Conservation (phyloP, 2,888 invertebrate genomes). For the Drosophila borborema region DNA sequence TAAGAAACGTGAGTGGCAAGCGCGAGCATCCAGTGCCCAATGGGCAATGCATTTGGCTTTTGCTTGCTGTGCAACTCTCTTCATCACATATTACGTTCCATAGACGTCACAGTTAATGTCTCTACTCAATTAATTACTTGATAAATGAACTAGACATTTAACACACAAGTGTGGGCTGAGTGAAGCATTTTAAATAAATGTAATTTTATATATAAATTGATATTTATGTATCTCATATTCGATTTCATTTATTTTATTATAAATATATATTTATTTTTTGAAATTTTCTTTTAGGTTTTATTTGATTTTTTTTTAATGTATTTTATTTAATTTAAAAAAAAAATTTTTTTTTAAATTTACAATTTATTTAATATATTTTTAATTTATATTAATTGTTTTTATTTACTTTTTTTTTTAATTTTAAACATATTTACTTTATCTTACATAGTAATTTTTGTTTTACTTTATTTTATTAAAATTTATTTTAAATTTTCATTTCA, state of each 20-base stretch:
- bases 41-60: neutral
- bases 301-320: too few species aligned
- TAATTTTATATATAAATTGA: conserved; percentile 32
- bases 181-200: neutral
- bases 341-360: neutral
- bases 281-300: too few species aligned
- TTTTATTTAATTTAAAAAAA: too few species aligned
- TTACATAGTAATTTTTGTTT: neutral
- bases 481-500: too few species aligned
- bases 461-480: too few species aligned
- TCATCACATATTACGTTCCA: neutral
- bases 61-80: neutral
- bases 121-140: conserved; percentile 11
- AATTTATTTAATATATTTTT: too few species aligned
- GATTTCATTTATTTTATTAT: conserved; percentile 51
- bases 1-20: conserved; percentile 23
- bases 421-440: too few species aligned
- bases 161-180: too few species aligned
- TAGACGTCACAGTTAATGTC: neutral
- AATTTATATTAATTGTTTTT: too few species aligned
- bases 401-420: too few species aligned
- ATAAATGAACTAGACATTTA: conserved; percentile 3
- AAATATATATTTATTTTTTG: neutral
- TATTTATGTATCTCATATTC: too few species aligned
- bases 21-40: neutral